Percentiles rank a stretch among this genome's conserved stretches.
phyloP scores from a whole-genome alignment of 2,888 invertebrate genomes.

The Proisotoma minuta region DNA sequence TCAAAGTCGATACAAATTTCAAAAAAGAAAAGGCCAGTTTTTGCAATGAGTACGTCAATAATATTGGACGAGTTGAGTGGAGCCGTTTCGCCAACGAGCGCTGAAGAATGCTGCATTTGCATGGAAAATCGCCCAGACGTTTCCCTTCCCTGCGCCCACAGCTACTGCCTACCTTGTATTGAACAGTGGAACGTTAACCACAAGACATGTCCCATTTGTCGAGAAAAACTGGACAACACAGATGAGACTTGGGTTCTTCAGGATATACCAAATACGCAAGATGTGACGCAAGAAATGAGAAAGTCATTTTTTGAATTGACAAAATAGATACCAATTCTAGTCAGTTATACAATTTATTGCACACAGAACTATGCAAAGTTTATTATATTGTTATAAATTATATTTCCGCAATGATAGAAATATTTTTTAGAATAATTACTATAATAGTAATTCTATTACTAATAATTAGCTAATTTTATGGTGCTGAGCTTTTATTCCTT shows the following conservation, averaged over 20 bases:
- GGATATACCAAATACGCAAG: constrained; percentile 56
- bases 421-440: no score
- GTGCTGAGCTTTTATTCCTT: no score
- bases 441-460: no score
- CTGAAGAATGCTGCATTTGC: constrained; percentile 66
- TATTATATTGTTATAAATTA: no score
- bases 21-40: constrained; percentile 1
- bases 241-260: constrained; percentile 65
- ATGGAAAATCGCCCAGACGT: constrained; percentile 65
- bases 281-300: constrained; percentile 49
- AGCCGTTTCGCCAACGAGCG: constrained; percentile 41
- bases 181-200: constrained; percentile 68
- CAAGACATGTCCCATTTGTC: constrained; percentile 67
- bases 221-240: constrained; percentile 59
- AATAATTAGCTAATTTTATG: no score
- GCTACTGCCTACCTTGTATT: constrained; percentile 66
- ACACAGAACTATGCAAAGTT: no score
- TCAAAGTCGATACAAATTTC: no score
- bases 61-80: constrained; percentile 46
- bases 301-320: constrained; percentile 43
- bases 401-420: no score
- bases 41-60: constrained; percentile 39
- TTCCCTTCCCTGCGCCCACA: constrained; percentile 61
- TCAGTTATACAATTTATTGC: not conserved
- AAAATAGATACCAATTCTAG: not conserved